phyloP scores from a whole-genome alignment of 2,113 vertebrate genomes.

The Hoplias malabaricus region DNA sequence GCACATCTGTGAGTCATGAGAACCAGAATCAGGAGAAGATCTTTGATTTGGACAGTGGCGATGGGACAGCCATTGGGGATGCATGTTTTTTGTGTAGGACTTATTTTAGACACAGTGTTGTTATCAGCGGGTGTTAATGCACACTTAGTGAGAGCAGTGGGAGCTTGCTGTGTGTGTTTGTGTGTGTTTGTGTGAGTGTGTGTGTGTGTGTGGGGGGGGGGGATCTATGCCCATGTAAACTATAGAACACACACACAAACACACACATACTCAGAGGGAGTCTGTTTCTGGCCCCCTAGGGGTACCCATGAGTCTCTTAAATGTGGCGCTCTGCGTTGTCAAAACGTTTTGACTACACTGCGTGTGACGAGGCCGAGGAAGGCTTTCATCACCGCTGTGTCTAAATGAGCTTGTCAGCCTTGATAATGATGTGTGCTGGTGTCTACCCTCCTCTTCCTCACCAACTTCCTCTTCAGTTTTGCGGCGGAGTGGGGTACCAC shows the following conservation, averaged over 20 bases:
- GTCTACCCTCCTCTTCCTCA: constrained; percentile 15
- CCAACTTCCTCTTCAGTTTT: constrained; percentile 15
- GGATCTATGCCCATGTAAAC: neutral
- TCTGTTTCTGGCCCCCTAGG: constrained; percentile 28
- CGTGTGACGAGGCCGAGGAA: constrained; percentile 32
- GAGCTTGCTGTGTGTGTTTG: neutral
- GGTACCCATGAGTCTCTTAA: constrained; percentile 37
- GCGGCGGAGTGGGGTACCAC: neutral
- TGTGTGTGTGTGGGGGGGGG: too few relatives aligned
- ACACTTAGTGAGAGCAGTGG: neutral
- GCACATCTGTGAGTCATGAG: neutral
- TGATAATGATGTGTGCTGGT: constrained; percentile 50
- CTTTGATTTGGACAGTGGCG: neutral
- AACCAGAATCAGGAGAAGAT: neutral
- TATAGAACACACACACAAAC: too few relatives aligned
- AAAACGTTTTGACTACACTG: constrained; percentile 44
- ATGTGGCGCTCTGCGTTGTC: constrained; percentile 38
- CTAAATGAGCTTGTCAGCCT: constrained; percentile 55
- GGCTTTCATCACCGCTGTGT: constrained; percentile 47
- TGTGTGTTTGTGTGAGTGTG: too few relatives aligned
- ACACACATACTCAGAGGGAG: constrained; percentile 5
- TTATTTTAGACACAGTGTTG: neutral
- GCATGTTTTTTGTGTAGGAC: neutral
- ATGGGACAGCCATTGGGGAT: neutral
- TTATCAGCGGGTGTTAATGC: neutral